A percentile compares a stretch with the other conserved stretches of the same genome.
phyloP scores from a whole-genome alignment of 2,888 invertebrate genomes.

The Phorcus lineatus region DNA sequence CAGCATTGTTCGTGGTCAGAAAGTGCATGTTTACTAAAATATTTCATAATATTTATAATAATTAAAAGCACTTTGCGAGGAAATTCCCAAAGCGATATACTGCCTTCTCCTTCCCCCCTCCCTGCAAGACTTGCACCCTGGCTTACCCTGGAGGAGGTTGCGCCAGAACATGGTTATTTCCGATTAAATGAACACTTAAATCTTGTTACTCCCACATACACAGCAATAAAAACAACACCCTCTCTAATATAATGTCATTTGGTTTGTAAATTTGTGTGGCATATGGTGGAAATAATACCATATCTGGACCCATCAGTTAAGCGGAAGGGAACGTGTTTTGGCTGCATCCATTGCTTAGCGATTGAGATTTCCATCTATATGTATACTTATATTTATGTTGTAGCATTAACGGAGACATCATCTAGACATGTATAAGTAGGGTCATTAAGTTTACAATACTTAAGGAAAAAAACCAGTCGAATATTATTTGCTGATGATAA shows the following conservation, averaged over 20 bases:
- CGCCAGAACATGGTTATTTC: not conserved
- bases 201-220: not conserved
- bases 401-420: not conserved
- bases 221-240: not conserved
- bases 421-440: not conserved
- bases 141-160: not conserved
- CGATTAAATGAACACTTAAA: slow-evolving; percentile 10
- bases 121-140: too few relatives aligned
- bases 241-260: slow-evolving; percentile 13
- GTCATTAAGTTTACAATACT: not conserved
- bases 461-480: not conserved
- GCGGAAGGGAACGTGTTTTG: not conserved
- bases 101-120: too few relatives aligned
- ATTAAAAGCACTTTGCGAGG: not conserved
- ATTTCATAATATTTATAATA: not conserved
- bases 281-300: slow-evolving; percentile 1
- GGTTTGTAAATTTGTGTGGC: not conserved
- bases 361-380: too few relatives aligned
- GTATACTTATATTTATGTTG: too few relatives aligned
- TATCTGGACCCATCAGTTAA: not conserved
- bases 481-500: too few relatives aligned
- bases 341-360: not conserved
- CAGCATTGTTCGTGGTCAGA: too few relatives aligned
- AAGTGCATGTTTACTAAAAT: not conserved
- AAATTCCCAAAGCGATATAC: not conserved